A percentile compares a stretch with the other conserved stretches of the same genome.
These are phyloP conservation scores for Pterostichus madidus DNA, from an alignment of 2,888 invertebrate species.

Conservation along the genomic window DNA sequence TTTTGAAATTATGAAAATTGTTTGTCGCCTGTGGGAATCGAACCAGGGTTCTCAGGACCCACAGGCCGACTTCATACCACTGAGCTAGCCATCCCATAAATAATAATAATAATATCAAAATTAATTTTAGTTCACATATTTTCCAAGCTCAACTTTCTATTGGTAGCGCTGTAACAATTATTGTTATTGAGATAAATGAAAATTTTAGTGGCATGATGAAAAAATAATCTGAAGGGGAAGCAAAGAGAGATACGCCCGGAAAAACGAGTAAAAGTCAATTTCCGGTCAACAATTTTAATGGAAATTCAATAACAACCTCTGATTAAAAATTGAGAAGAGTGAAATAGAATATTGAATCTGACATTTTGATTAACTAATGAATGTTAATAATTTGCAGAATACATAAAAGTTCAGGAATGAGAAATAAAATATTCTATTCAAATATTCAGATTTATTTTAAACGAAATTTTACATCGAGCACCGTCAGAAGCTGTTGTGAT, in stretches of 20 bases:
- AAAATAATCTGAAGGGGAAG: constrained; percentile 31
- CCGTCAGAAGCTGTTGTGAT: background rate
- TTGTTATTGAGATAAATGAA: background rate
- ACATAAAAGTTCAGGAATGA: background rate
- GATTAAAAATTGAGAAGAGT: constrained; percentile 29
- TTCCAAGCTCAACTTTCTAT: too few relatives aligned
- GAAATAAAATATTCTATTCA: constrained; percentile 29
- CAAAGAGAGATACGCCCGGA: constrained; percentile 32
- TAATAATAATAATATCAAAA: too few relatives aligned
- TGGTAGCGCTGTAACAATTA: background rate
- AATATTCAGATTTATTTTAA: constrained; percentile 21
- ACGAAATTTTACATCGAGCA: background rate
- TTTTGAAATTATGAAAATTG: too few relatives aligned
- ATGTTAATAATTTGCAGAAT: background rate
- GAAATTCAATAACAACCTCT: constrained; percentile 43
- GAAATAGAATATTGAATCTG: constrained; percentile 1
- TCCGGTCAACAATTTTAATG: constrained; percentile 39
- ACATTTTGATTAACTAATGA: constrained; percentile 21
- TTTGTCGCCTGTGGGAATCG: too few relatives aligned
- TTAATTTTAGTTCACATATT: too few relatives aligned
- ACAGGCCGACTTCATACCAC: too few relatives aligned
- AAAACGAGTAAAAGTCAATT: constrained; percentile 42
- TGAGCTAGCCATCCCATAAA: too few relatives aligned
- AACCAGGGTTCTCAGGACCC: too few relatives aligned
- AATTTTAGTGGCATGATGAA: background rate